Evolutionary conservation across 2,113 vertebrate species (phyloP), one percentile per base, ranked within the genome.

Genomic region (Oryzias celebensis): DNA sequence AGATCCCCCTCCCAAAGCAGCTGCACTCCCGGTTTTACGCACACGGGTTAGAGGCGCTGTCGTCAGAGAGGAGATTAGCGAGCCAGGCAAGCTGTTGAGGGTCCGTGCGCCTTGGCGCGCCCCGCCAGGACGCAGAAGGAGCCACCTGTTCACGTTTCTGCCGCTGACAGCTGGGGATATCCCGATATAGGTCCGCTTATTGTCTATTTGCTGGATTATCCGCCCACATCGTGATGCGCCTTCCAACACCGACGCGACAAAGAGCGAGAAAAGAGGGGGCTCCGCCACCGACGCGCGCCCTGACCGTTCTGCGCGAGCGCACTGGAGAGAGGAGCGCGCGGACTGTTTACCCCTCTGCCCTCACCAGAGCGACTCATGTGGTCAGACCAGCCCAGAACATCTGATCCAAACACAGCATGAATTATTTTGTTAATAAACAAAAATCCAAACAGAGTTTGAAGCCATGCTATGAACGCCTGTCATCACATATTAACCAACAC

Each of bases 91-190:
- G 81, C 90, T 86, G 88, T 74, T 60, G 64, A 75, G 72, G 69
- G 66, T 83, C 76, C 62, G 58, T 71, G 81, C 69, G 80, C 60
- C 58, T 58, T 85, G 80, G 77, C 77, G 78, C 70, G 62, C 14
- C 31, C 46, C 15, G 52, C 69, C 63, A 49, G 73, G 76, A 76
- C 68, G 64, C 49, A 7, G 61, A 36, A 55, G 67, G 51, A 60
- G 78, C 82, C 91, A 90, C 87, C 90, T 91, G 91, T 85, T 88
- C 80, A 82, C 83, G 78, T 86, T 84, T 79, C 76, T 77, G 76
- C 69, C 53, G 64, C 80, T 72, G 84, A 87, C 89, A 82, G 88
- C 82, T 81, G 81, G 77, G 68, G 45, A 22, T 68, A 54, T 81
- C 82, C 83, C 56, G 61, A 87, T 89, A 89, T 89, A 90, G 89